Evolutionary conservation across 2,113 vertebrate species (phyloP), one percentile per base, ranked within the genome.

Genomic region (Phasianus colchicus): DNA sequence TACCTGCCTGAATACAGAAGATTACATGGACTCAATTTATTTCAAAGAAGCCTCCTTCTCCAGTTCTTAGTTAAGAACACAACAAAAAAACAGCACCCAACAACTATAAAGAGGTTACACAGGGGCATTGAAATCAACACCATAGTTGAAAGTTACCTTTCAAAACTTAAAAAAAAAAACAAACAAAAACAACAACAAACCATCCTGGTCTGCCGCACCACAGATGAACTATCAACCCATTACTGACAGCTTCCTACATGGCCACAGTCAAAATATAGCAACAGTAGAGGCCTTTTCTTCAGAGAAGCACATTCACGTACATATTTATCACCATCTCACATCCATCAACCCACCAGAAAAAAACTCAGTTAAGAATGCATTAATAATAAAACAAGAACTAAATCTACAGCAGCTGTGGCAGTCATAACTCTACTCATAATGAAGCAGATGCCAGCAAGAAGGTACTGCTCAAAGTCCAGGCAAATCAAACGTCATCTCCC

Each of bases 351-450:
- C 60, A 74, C 1, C 1, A 80, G 63, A 36, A 88, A 84, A 84
- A 86, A 78, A 69, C 32, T 85, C 58, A 32, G 17, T 86, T 88
- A 84, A 78, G 57, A 81, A 85, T 2, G 1, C 14, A 79, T 93
- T 75, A 92, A 83, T 85, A 85, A 96, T 90, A 63, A 78, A 83
- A 24, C 18, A 72, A 79, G 63, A 86, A 72, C 77, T 86, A 82
- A 89, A 86, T 30, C 57, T 52, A 74, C 14, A 10, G 58, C 58
- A 72, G 34, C 61, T 84, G 48, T 73, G 54, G 83, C 54, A 58
- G 45, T 70, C 65, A 4, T 2, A 89, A 61, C 54, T 72, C 79
- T 34, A 82, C 24, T 63, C 84, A 60, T 42, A 75, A 60, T 47
- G 54, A 88, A 79, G 55, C 40, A 63, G 65, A 21, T 92, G 63